phyloP scores from a whole-genome alignment of 2,888 invertebrate genomes.

The Halocaridina rubra region DNA sequence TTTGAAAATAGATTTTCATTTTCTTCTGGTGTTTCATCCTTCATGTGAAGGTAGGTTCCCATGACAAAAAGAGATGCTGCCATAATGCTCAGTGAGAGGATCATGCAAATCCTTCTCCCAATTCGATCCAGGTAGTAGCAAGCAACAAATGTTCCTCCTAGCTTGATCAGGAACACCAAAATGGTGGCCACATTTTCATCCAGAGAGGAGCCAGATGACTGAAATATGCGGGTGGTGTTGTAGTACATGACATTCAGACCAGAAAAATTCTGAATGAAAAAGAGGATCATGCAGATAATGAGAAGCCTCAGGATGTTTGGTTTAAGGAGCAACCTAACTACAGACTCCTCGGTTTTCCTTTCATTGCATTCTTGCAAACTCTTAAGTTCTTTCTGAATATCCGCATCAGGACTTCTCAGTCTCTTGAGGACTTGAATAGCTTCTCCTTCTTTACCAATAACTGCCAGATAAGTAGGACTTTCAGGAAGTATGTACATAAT shows the following conservation, averaged over 20 bases:
- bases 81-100: not conserved
- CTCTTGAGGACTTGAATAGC: not conserved
- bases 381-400: constrained; percentile 21
- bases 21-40: not conserved
- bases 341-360: not conserved
- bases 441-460: not conserved
- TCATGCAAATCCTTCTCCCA: constrained; percentile 29
- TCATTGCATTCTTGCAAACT: not conserved
- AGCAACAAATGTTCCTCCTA: constrained; percentile 4
- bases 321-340: not conserved
- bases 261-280: constrained; percentile 23
- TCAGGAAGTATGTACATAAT: constrained; percentile 24
- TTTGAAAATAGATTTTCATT: too few relatives aligned
- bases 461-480: constrained; percentile 9
- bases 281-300: not conserved
- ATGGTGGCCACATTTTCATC: constrained; percentile 5
- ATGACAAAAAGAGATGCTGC: not conserved
- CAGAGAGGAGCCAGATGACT: not conserved
- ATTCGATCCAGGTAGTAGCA: not conserved
- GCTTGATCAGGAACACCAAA: constrained; percentile 6
- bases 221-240: constrained; percentile 38
- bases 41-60: constrained; percentile 3
- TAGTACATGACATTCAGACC: not conserved
- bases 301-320: not conserved
- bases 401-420: constrained; percentile 4